Conservation (phyloP, 2,888 invertebrate genomes). For the Pammene aurita region DNA sequence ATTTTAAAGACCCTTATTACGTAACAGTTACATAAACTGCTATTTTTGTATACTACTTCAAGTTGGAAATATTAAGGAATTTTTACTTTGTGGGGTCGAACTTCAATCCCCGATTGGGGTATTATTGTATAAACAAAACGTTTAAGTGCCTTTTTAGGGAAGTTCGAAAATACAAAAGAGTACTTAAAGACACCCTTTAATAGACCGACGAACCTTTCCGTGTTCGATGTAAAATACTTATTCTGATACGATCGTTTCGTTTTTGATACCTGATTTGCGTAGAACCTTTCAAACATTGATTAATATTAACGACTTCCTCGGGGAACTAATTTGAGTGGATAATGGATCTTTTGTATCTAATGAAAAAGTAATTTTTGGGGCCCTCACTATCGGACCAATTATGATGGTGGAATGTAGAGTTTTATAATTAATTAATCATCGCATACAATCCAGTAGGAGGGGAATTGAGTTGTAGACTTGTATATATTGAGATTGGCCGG, state of each 20-base stretch:
- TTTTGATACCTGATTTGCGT: constrained; percentile 40
- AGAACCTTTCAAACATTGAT: constrained; percentile 73
- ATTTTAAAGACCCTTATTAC: too few species aligned
- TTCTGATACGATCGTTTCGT: constrained; percentile 25
- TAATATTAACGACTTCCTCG: constrained; percentile 78
- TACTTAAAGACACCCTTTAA: neutral
- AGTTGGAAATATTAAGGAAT: too few species aligned
- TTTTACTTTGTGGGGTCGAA: too few species aligned
- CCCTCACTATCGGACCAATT: constrained; percentile 62
- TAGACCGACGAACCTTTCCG: constrained; percentile 1
- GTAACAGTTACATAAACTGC: neutral
- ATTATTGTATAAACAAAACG: too few species aligned
- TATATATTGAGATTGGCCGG: constrained; percentile 45
- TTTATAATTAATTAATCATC: constrained; percentile 71
- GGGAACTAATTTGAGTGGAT: constrained; percentile 79
- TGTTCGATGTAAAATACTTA: constrained; percentile 11
- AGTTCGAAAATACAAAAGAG: neutral
- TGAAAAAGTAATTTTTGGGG: constrained; percentile 76
- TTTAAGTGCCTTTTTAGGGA: too few species aligned
- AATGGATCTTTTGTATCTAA: constrained; percentile 78
- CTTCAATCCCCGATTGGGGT: too few species aligned
- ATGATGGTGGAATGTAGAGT: constrained; percentile 65
- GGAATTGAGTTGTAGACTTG: constrained; percentile 49
- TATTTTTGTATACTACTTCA: too few species aligned
- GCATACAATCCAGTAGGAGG: constrained; percentile 39